These are phyloP conservation scores for Leptodactylus fuscus DNA, from an alignment of 2,113 vertebrate genomes.

Conservation along the genomic window DNA sequence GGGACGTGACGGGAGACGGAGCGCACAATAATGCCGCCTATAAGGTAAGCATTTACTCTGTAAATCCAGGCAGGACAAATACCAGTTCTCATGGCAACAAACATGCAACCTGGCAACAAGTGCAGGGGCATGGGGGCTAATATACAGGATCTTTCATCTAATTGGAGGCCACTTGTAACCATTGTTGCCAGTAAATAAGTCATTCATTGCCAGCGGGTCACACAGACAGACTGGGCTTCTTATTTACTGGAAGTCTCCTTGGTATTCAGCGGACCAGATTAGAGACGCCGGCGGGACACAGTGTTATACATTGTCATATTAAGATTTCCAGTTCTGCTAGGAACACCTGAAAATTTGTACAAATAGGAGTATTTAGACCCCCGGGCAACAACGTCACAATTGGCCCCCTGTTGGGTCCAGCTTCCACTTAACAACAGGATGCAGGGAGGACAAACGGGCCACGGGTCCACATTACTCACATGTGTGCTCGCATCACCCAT, in stretches of 20 bases:
- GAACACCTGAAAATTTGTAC: no score
- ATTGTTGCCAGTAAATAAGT: neutral
- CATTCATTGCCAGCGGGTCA: neutral
- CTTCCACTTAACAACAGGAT: no score
- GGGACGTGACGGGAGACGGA: neutral
- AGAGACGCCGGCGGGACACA: no score
- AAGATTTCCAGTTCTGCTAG: no score
- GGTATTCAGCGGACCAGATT: neutral
- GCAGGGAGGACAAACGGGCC: no score
- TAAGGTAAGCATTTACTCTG: neutral
- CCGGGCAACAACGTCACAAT: no score
- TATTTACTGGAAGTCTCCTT: neutral
- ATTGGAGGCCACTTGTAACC: neutral
- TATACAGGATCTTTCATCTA: neutral
- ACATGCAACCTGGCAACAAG: conserved; percentile 14
- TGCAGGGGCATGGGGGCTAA: neutral
- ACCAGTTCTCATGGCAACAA: conserved; percentile 17
- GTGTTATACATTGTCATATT: no score
- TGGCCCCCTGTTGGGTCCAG: no score
- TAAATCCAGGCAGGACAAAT: neutral
- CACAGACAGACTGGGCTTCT: neutral
- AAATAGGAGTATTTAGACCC: no score
- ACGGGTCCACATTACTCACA: no score
- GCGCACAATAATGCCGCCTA: neutral
- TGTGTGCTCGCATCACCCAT: no score